A percentile compares a stretch with the other conserved stretches of the same genome.
phyloP scores from a whole-genome alignment of 1,140 invertebrate species.

The Habropoda laboriosa region DNA sequence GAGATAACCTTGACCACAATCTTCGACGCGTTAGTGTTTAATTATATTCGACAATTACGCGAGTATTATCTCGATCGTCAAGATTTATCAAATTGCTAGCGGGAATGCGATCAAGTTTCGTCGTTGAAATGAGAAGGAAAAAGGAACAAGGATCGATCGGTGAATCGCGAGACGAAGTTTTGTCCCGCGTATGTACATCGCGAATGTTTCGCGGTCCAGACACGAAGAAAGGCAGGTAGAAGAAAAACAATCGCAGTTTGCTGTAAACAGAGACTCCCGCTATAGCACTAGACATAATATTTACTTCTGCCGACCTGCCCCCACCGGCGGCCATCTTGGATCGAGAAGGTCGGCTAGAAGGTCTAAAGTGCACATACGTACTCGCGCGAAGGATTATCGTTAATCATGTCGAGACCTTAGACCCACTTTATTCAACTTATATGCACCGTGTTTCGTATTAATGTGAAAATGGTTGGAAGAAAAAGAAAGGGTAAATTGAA shows the following conservation, averaged over 20 bases:
- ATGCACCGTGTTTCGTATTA: not conserved
- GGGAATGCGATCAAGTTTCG: not conserved
- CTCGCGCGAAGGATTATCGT: not conserved
- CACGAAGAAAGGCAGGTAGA: slow-evolving; percentile 21
- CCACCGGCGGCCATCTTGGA: slow-evolving; percentile 41
- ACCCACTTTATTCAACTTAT: not conserved
- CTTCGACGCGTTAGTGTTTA: no score
- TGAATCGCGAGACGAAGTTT: not conserved
- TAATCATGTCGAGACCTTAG: not conserved
- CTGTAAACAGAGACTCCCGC: slow-evolving; percentile 54
- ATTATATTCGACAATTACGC: no score
- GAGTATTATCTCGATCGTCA: no score
- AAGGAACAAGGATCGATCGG: not conserved
- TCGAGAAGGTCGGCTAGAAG: slow-evolving; percentile 60
- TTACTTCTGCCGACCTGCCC: slow-evolving; percentile 53
- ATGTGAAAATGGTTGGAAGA: not conserved
- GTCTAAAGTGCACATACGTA: slow-evolving; percentile 29
- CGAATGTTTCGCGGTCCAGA: slow-evolving; percentile 17
- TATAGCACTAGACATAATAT: slow-evolving; percentile 67
- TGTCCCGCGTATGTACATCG: no score
- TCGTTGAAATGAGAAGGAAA: not conserved
- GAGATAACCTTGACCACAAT: no score
- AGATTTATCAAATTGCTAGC: no score
- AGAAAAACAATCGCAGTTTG: slow-evolving; percentile 50
- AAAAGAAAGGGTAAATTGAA: no score